These are phyloP conservation scores for Antennarius maculatus DNA, from an alignment of 2,797 vertebrate genomes.

Conservation along the genomic window DNA sequence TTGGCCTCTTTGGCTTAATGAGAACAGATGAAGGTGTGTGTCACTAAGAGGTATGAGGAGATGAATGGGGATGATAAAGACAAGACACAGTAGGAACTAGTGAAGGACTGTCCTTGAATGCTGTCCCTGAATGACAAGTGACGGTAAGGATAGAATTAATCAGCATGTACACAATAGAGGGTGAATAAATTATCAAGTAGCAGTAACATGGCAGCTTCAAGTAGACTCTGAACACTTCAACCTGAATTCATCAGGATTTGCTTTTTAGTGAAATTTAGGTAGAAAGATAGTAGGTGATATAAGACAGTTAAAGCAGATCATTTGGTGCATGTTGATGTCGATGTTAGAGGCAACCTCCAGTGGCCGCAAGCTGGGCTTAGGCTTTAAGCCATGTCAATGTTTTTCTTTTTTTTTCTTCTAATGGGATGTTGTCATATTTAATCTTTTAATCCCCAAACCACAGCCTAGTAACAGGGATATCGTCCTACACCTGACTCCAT, in stretches of 20 bases:
- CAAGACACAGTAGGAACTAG: neutral
- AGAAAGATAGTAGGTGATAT: neutral
- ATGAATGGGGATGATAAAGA: slow-evolving; percentile 17
- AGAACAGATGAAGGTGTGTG: slow-evolving; percentile 32
- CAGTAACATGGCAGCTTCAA: slow-evolving; percentile 8
- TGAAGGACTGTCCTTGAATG: slow-evolving; percentile 23
- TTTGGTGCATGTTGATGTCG: neutral
- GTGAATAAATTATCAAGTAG: slow-evolving; percentile 14
- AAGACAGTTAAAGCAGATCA: neutral
- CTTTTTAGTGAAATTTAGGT: neutral
- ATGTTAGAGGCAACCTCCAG: slow-evolving; percentile 1
- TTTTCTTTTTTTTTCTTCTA: no score
- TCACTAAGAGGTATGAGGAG: slow-evolving; percentile 4
- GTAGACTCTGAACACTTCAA: slow-evolving; percentile 5
- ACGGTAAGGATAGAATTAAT: slow-evolving; percentile 35
- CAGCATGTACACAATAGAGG: slow-evolving; percentile 17
- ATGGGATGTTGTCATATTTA: slow-evolving; percentile 4
- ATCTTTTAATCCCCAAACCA: slow-evolving; percentile 25
- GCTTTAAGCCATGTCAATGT: slow-evolving; percentile 4
- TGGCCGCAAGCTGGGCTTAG: neutral
- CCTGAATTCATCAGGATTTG: neutral
- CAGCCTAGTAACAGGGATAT: neutral
- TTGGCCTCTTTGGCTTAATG: slow-evolving; percentile 19
- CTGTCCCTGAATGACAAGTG: slow-evolving; percentile 29
- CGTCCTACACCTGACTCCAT: neutral